phyloP scores from a whole-genome alignment of 2,888 invertebrate species.

The Coelopa pilipes region DNA sequence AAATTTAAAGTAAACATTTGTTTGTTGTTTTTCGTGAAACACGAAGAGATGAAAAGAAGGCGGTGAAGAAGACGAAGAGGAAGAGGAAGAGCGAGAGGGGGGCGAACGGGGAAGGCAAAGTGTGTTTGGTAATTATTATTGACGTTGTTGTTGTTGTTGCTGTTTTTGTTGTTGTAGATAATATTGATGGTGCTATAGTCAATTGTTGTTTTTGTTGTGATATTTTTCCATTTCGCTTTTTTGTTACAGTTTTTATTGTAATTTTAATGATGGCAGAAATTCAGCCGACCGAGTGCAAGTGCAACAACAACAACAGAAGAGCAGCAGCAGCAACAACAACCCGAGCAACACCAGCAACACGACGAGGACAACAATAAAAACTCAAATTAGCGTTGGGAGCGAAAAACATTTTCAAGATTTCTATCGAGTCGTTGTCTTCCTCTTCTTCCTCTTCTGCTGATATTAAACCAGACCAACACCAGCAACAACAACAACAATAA shows the following conservation, averaged over 20 bases:
- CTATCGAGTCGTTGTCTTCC: background rate
- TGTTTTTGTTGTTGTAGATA: background rate
- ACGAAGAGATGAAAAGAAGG: background rate
- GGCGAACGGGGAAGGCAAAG: background rate
- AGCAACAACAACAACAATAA: no score
- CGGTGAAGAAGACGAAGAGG: no score
- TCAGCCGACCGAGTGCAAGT: background rate
- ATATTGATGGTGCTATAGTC: no score
- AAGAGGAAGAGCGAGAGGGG: background rate
- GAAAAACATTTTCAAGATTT: constrained; percentile 23
- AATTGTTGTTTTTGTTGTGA: no score
- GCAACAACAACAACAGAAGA: background rate
- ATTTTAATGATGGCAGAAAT: constrained; percentile 3
- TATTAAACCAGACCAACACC: no score
- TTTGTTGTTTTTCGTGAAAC: background rate
- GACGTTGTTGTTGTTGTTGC: background rate
- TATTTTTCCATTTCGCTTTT: background rate
- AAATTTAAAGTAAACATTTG: constrained; percentile 9
- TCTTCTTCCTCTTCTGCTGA: no score
- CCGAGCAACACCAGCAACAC: no score
- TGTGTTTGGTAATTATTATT: background rate
- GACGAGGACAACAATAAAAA: no score
- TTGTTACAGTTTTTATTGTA: background rate
- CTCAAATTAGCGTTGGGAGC: constrained; percentile 4
- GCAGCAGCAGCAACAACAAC: no score